Base-by-base conservation (phyloP, 2,797 vertebrate genomes). In the Octomys mimax region DNA sequence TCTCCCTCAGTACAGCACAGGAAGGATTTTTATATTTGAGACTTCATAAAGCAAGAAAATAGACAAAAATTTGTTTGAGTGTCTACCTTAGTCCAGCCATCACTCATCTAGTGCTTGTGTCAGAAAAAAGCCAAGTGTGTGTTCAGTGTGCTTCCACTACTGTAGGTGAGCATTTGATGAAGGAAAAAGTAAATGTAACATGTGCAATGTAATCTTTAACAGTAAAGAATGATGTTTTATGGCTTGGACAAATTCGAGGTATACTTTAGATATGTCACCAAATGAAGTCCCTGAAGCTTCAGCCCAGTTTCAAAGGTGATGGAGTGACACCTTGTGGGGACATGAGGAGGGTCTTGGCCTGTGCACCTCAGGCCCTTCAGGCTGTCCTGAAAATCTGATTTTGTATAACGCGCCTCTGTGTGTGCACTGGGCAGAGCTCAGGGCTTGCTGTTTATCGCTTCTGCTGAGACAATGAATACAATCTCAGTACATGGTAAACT, bases 41-140 rank as follows among this genome's bases (percentile, higher is more conserved):
- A 49, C n/a, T 88, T 91, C 64, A 64, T 64, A 70, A 83, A 80
- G 64, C 66, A 91, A 86, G 62, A 33, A 86, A 95, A 75, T 12
- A 91, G 84, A 71, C 21, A 77, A 70, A 87, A 83, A 9, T 57
- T 52, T 70, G 33, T 79, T 80, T 28, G 39, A 77, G 80, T 39
- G 57, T 85, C 39, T 70, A 13, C 57, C 68, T 91, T 86, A 36
- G 18, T 71, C 84, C 24, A 62, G 71, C 83, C 33, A 77, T 33
- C 31, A 66, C 49, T 90, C 71, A 87, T 73, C 19, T 70, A 85
- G 87, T 68, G 61, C 18, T 77, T 87, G 21, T 46, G 28, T 42
- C 77, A 94, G 77, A 84, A 78, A 18, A 87, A 49, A 87, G 66
- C 22, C 0, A 13, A 70, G 1, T 33, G 28, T 36, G 33, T 36